A percentile compares a stretch with the other conserved stretches of the same genome.
These are phyloP conservation scores for Sebastes hopkinsi DNA, from an alignment of 2,797 vertebrate species.

Conservation along the genomic window DNA sequence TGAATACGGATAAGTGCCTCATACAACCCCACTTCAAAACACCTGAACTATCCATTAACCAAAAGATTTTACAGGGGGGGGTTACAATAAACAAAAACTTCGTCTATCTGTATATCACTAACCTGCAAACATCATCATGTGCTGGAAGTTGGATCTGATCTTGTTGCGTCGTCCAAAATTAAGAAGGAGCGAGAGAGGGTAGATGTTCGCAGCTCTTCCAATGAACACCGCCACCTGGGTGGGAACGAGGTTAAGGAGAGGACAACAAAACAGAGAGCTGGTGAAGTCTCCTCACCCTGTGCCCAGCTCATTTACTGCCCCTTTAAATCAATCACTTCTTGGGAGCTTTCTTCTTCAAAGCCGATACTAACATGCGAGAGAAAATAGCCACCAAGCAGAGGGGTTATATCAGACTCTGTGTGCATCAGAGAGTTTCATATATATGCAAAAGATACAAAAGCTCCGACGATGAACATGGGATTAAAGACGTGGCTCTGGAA, in stretches of 20 bases:
- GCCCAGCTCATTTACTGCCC: not conserved
- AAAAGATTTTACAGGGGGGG: not conserved
- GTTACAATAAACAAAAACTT: not conserved
- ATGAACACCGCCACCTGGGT: conserved; percentile 92
- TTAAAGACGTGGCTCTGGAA: conserved; percentile 97
- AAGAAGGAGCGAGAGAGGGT: conserved; percentile 94
- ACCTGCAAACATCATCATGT: conserved; percentile 99
- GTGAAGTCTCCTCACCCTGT: not conserved
- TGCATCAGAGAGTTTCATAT: not conserved
- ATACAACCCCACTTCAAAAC: no score
- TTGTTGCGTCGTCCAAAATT: conserved; percentile 96
- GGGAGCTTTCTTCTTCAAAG: not conserved
- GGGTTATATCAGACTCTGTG: not conserved
- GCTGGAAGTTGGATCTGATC: conserved; percentile 95
- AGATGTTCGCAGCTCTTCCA: conserved; percentile 97
- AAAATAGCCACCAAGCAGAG: not conserved
- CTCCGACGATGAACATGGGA: conserved; percentile 92
- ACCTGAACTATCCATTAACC: no score
- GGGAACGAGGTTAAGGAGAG: conserved; percentile 68
- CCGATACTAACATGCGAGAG: not conserved
- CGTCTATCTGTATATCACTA: conserved; percentile 6
- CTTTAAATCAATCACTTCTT: not conserved
- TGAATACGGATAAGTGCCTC: no score
- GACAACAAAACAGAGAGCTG: not conserved
- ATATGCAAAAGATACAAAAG: conserved; percentile 93